Base-by-base conservation (phyloP, 2,113 vertebrate genomes). In the Nanorana parkeri region DNA sequence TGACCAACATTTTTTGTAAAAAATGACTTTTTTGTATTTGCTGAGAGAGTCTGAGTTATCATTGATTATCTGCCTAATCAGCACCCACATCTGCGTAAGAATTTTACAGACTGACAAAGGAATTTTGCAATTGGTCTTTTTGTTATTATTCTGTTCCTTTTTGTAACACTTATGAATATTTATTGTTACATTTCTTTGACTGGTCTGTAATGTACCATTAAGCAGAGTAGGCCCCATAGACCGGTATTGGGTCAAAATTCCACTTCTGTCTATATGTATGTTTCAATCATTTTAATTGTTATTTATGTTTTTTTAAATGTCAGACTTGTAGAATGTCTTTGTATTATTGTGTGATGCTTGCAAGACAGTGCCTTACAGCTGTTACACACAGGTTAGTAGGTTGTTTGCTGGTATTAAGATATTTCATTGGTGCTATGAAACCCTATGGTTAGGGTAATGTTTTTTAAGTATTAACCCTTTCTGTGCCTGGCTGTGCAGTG, bases 351-450 rank as follows among this genome's bases (percentile, higher is more conserved):
- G 41, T 47, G 41, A 47, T 11, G 3, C 41, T 11, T 47, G 41
- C 41, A 47, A 3, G 13, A 47, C 41, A 10, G 41, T 47, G 41
- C 41, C 13, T 47, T 47, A 47, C 13, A 11, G 5, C 41, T 47
- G 41, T 47, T 47, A 47, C 41, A 47, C 13, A 47, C 6, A 47
- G 41, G 41, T 47, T 47, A 47, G 19, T 28, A 41, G 55, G 28
- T 3, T 58, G 20, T 58, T 74, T 28, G 36, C 1, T 75, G 24
- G 11, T 74, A 60, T 32, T 15, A 36, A 58, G n/a, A 41, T 28
- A 36, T 68, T 68, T 79, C 65, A 79, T 79, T 68, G 77, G 77
- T 79, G 77, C 77, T 68, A 68, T 77, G 29, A 51, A 51, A 36
- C 17, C 32, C 23, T 10, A 2, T 68, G 55, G 56, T 29, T 29